Percentiles rank a stretch among this genome's conserved stretches.
phyloP scores from a whole-genome alignment of 2,797 vertebrate genomes.

The Dicrostonyx torquatus region DNA sequence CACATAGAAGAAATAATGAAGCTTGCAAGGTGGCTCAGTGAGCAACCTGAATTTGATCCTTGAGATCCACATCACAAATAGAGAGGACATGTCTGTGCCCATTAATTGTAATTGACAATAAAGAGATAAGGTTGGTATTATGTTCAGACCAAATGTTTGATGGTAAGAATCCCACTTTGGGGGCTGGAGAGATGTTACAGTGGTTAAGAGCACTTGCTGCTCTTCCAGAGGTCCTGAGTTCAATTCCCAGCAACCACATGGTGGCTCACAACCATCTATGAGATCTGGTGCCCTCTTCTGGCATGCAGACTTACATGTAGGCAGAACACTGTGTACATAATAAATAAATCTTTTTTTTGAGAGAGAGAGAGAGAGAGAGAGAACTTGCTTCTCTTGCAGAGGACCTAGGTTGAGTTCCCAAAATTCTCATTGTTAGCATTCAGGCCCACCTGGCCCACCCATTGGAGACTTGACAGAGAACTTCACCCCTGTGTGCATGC shows the following conservation, averaged over 20 bases:
- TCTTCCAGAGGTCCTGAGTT: not conserved
- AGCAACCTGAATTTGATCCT: not conserved
- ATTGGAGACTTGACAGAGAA: too few species aligned
- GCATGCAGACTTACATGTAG: too few species aligned
- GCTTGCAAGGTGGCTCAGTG: not conserved
- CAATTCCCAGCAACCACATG: too few species aligned
- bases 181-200: not conserved
- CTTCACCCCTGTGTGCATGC: too few species aligned
- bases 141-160: not conserved
- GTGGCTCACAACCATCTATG: too few species aligned
- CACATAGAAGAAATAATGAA: not conserved
- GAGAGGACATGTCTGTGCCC: not conserved
- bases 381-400: not conserved
- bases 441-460: too few species aligned
- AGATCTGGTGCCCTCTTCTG: too few species aligned
- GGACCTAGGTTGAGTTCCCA: not conserved
- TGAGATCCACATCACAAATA: not conserved
- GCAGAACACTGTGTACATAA: too few species aligned
- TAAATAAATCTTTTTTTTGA: too few species aligned
- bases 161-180: too few species aligned
- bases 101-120: not conserved
- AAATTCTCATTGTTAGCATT: too few species aligned
- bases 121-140: not conserved
- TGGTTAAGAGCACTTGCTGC: too few species aligned
- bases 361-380: not conserved